Evolutionary conservation across 1,140 invertebrate species (phyloP).

Genomic region (Trachelipus rathkii): DNA sequence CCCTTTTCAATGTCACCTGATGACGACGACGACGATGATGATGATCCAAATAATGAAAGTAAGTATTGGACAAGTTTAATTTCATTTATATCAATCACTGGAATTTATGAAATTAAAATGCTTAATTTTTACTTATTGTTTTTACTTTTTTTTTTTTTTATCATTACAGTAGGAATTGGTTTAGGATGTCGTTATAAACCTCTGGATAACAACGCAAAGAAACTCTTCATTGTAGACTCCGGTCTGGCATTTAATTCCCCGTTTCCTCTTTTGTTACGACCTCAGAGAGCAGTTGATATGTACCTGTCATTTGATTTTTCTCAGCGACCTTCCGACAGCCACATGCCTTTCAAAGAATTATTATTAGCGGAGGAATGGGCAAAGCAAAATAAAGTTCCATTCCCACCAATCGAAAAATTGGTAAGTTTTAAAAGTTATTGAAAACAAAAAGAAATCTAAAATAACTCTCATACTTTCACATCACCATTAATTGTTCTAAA

Average conservation of each 20-base stretch:
- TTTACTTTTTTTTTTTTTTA: conserved; percentile 9
- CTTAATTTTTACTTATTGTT: conserved; percentile 28
- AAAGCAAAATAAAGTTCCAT: conserved; percentile 51
- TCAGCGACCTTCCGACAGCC: conserved; percentile 51
- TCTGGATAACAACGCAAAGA: conserved; percentile 52
- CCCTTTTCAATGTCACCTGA: conserved; percentile 48
- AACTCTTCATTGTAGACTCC: conserved; percentile 55
- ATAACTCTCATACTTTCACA: too few relatives aligned
- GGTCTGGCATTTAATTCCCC: conserved; percentile 57
- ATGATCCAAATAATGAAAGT: background rate
- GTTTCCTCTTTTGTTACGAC: conserved; percentile 53
- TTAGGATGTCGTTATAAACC: conserved; percentile 37
- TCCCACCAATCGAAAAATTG: conserved; percentile 53
- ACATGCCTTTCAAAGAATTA: conserved; percentile 55
- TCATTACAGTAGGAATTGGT: conserved; percentile 37
- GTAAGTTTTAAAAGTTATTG: conserved; percentile 43
- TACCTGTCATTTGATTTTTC: conserved; percentile 57
- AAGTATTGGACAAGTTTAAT: background rate
- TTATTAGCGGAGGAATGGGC: conserved; percentile 55
- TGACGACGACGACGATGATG: conserved; percentile 44
- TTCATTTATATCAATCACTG: background rate
- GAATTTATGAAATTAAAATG: background rate
- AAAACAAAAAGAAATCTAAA: too few relatives aligned
- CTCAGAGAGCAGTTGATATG: conserved; percentile 53
- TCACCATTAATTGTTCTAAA: too few relatives aligned